Conservation (phyloP, 1,140 invertebrate genomes). For the Pararge aegeria region DNA sequence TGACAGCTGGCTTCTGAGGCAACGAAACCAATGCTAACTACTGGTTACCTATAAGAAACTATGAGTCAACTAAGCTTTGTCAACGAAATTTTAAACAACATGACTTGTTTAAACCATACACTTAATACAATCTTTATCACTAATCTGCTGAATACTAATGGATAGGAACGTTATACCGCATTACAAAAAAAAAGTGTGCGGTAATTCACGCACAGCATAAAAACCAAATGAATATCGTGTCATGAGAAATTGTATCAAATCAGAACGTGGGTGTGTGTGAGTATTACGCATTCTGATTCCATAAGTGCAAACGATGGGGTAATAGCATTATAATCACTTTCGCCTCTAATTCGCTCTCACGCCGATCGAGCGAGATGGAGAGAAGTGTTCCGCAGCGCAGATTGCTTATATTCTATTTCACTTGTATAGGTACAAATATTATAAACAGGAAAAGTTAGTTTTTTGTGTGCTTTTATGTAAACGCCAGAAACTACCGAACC, state of each 20-base stretch:
- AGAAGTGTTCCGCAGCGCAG: too few relatives aligned
- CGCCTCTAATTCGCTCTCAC: constrained; percentile 37
- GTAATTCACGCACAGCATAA: too few relatives aligned
- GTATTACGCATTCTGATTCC: constrained; percentile 58
- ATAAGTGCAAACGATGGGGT: constrained; percentile 62
- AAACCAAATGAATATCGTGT: constrained; percentile 42
- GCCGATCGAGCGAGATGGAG: not conserved
- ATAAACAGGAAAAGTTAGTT: too few relatives aligned
- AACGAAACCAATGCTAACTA: constrained; percentile 36
- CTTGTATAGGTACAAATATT: too few relatives aligned
- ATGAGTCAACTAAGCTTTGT: constrained; percentile 58
- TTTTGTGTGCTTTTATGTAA: too few relatives aligned
- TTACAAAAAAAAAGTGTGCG: too few relatives aligned
- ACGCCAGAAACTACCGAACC: too few relatives aligned
- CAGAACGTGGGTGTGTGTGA: constrained; percentile 57
- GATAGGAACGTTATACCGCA: too few relatives aligned
- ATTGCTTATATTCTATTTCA: too few relatives aligned
- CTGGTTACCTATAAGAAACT: constrained; percentile 29
- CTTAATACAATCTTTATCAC: not conserved
- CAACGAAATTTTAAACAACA: constrained; percentile 21
- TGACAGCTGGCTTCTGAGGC: constrained; percentile 48
- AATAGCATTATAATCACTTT: constrained; percentile 62
- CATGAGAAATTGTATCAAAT: constrained; percentile 65
- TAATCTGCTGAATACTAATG: too few relatives aligned
- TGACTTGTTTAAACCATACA: not conserved